These are phyloP conservation scores for Sclerurus mexicanus DNA, from an alignment of 2,113 vertebrate species.

Conservation along the genomic window DNA sequence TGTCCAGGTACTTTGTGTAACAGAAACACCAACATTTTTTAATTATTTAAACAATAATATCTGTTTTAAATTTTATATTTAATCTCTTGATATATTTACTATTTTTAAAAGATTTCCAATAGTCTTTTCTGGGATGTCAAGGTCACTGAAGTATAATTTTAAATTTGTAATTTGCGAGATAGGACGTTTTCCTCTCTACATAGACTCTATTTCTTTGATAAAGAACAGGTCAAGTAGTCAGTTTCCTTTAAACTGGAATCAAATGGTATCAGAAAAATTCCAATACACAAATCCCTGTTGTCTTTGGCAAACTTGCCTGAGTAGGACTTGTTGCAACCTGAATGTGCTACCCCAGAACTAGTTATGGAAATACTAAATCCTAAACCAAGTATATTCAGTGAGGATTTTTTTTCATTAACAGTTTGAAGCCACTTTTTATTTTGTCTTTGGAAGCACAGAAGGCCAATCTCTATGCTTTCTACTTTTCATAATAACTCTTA, in stretches of 20 bases:
- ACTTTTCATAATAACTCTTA: background rate
- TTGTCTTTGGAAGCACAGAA: background rate
- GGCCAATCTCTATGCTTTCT: background rate
- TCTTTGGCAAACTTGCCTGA: background rate
- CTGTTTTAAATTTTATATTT: background rate
- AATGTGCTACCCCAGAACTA: background rate
- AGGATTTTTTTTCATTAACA: background rate
- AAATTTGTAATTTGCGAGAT: background rate
- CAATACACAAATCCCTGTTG: background rate
- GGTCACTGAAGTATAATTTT: background rate
- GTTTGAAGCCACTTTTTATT: background rate
- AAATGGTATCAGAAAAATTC: background rate
- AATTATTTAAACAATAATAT: background rate
- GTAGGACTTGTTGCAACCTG: background rate
- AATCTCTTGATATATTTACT: fast-evolving
- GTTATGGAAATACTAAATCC: background rate
- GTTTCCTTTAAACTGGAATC: background rate
- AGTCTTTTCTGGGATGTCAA: background rate
- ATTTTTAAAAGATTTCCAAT: background rate
- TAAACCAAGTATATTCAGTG: background rate
- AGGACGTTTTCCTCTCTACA: background rate
- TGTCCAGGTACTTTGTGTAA: background rate
- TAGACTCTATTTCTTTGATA: background rate
- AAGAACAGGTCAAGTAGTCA: background rate
- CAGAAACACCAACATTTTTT: fast-evolving